Conservation (phyloP, 1,140 invertebrate species). For the Drosophila neocordata region DNA sequence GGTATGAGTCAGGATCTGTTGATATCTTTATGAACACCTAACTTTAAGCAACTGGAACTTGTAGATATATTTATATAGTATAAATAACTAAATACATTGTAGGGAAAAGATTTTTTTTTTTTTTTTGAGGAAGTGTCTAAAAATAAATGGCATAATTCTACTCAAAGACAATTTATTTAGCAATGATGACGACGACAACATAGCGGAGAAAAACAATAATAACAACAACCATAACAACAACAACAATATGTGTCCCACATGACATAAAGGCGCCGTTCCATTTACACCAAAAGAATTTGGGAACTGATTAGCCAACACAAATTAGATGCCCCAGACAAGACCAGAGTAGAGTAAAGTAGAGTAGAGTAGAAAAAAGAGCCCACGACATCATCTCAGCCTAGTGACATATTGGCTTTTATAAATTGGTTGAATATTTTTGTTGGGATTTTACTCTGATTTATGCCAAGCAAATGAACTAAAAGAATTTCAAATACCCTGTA, state of each 20-base stretch:
- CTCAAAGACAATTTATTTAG: constrained; percentile 61
- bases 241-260: constrained; percentile 31
- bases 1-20: constrained; percentile 3
- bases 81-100: neutral
- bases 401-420: constrained; percentile 73
- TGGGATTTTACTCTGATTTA: constrained; percentile 56
- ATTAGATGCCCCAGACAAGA: constrained; percentile 50
- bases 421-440: constrained; percentile 34
- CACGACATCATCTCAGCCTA: neutral
- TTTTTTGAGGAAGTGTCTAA: constrained; percentile 34
- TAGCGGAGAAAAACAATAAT: neutral
- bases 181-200: constrained; percentile 38
- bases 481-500: constrained; percentile 14
- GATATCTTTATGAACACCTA: constrained; percentile 2
- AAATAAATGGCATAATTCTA: constrained; percentile 74
- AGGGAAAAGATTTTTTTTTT: neutral
- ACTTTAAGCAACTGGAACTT: neutral
- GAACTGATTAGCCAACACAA: constrained; percentile 72
- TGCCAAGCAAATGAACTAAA: constrained; percentile 69
- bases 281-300: constrained; percentile 46
- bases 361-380: too few species aligned
- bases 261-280: constrained; percentile 62
- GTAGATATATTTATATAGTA: neutral
- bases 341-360: neutral
- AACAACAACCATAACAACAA: neutral